A percentile compares a stretch with the other conserved stretches of the same genome.
Evolutionary conservation across 1,140 invertebrate species (phyloP).

Genomic region (Drosophila yakuba): DNA sequence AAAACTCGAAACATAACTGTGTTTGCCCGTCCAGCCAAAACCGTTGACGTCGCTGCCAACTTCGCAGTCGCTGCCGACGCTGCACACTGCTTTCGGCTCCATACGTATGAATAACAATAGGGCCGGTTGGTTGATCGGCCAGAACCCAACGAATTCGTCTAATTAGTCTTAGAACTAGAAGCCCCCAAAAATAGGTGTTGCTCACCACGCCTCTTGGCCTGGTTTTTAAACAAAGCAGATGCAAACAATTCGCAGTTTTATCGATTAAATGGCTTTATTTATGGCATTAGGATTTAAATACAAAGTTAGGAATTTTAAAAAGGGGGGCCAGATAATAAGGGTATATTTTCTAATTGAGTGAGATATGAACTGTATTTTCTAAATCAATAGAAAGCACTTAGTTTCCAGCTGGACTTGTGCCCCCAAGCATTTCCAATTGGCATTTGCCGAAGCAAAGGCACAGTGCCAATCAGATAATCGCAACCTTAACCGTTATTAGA

Average conservation of each 20-base stretch:
- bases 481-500: conserved; percentile 51
- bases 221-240: conserved; percentile 4
- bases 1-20: conserved; percentile 74
- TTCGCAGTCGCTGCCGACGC: conserved; percentile 18
- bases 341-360: no score
- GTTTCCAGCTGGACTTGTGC: neutral
- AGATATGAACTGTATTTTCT: no score
- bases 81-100: conserved; percentile 37
- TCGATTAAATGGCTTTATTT: neutral
- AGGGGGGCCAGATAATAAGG: no score
- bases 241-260: conserved; percentile 1
- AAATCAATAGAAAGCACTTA: conserved; percentile 8
- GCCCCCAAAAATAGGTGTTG: conserved; percentile 25
- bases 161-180: conserved; percentile 17
- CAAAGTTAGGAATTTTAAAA: no score
- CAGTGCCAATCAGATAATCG: conserved; percentile 43
- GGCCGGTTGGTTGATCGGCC: conserved; percentile 5
- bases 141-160: conserved; percentile 24
- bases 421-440: conserved; percentile 14
- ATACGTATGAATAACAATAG: conserved; percentile 39
- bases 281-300: no score
- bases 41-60: conserved; percentile 31
- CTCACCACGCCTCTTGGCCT: conserved; percentile 30
- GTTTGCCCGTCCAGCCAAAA: conserved; percentile 72
- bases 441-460: conserved; percentile 19